Evolutionary conservation across 2,888 invertebrate genomes (phyloP).

Genomic region (Anticlea derivata): DNA sequence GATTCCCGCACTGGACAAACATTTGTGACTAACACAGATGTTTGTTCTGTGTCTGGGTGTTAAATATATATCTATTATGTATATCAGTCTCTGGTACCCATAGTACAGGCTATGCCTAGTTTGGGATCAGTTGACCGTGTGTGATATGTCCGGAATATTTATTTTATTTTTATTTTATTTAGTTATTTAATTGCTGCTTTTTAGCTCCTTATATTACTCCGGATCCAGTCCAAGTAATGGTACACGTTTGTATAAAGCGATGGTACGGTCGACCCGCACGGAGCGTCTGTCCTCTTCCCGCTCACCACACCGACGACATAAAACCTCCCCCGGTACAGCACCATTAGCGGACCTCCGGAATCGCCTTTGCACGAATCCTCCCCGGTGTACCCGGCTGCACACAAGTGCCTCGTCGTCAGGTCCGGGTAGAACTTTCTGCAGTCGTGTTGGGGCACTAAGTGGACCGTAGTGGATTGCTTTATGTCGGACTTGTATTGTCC

Average conservation of each 20-base stretch:
- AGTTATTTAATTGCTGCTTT: no score
- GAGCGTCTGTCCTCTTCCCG: conserved; percentile 69
- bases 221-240: conserved; percentile 67
- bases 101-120: no score
- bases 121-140: no score
- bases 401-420: conserved; percentile 61
- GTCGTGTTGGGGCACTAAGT: conserved; percentile 62
- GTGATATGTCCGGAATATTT: no score
- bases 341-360: conserved; percentile 76
- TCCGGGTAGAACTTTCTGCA: conserved; percentile 60
- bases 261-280: conserved; percentile 71
- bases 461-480: conserved; percentile 70
- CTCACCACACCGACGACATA: conserved; percentile 72
- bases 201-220: conserved; percentile 47
- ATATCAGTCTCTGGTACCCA: no score
- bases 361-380: conserved; percentile 77
- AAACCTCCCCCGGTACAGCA: conserved; percentile 62
- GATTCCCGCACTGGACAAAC: no score
- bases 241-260: conserved; percentile 74
- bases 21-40: no score
- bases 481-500: conserved; percentile 59
- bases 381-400: conserved; percentile 68
- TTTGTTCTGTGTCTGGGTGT: no score
- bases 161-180: no score
- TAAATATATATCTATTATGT: no score